Base-by-base conservation (phyloP, 2,888 invertebrate species). In the Sinotaia quadrata region DNA sequence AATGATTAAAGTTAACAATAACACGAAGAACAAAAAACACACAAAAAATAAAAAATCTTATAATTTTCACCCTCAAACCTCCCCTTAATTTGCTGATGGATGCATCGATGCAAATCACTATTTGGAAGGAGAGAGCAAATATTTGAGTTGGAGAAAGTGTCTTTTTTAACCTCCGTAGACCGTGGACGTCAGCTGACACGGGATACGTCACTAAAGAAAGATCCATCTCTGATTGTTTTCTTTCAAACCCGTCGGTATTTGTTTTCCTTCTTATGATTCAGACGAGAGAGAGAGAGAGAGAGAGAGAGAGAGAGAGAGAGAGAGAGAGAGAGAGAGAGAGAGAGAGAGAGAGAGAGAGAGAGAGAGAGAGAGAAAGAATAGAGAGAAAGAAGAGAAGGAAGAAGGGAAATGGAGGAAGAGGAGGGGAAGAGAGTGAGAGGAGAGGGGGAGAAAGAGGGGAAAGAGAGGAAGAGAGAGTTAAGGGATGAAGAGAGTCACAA, bases 41-140 rank as follows among this genome's bases (percentile, higher is more conserved):
- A n/a, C n/a, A n/a, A n/a, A n/a, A n/a, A n/a, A n/a, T n/a, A n/a
- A n/a, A n/a, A n/a, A n/a, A n/a, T n/a, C n/a, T n/a, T n/a, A n/a
- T n/a, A n/a, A n/a, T n/a, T n/a, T n/a, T n/a, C n/a, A n/a, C n/a
- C n/a, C n/a, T n/a, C n/a, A n/a, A n/a, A n/a, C n/a, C n/a, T n/a
- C n/a, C 37, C 36, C 29, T n/a, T 24, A 51, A 51, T 54, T 63
- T 63, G 62, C 51, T 34, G 41, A 12, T 24, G n/a, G 37, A 36
- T 58, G 54, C 37, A 58, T 29, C 57, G 44, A 41, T 51, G 68
- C 57, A 68, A 68, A 68, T 62, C 54, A 57, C 54, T 62, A 58
- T 68, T 62, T 68, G 60, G 58, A 56, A 68, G 57, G 57, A 62
- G 68, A 68, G 51, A 68, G 62, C 62, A 57, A 68, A 68, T 68